These are phyloP conservation scores for Adelognathus sp. DNA, from an alignment of 2,888 invertebrate species.

Conservation along the genomic window DNA sequence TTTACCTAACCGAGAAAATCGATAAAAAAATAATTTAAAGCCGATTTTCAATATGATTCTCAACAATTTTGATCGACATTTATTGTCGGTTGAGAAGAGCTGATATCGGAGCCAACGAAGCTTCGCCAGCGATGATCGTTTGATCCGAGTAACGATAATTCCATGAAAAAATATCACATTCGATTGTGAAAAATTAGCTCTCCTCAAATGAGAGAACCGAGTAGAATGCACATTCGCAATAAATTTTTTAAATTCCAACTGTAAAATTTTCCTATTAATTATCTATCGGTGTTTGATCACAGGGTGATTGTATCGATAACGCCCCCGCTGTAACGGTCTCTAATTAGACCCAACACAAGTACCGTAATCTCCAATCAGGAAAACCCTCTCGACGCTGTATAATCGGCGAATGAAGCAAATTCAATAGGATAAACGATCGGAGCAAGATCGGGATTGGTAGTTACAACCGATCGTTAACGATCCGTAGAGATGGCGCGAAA, in stretches of 20 bases:
- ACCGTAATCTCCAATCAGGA: background rate
- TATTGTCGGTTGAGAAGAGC: too few relatives aligned
- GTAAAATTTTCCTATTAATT: background rate
- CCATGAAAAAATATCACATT: too few relatives aligned
- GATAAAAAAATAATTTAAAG: too few relatives aligned
- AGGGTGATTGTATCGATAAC: background rate
- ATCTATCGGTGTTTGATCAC: background rate
- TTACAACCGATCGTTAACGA: background rate
- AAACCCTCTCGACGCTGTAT: background rate
- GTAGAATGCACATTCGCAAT: background rate
- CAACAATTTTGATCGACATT: too few relatives aligned
- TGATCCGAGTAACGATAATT: too few relatives aligned
- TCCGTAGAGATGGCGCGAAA: background rate
- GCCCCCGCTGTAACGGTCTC: background rate
- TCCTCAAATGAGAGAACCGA: too few relatives aligned
- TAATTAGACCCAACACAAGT: background rate
- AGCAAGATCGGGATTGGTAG: constrained; percentile 4
- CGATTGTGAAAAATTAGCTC: too few relatives aligned
- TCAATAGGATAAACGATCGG: background rate
- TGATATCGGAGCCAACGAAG: too few relatives aligned
- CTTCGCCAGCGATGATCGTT: too few relatives aligned
- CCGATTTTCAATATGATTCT: background rate
- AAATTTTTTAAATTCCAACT: background rate
- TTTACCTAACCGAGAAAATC: too few relatives aligned
- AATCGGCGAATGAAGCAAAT: background rate